These are phyloP conservation scores for Portevinia maculata DNA, from an alignment of 2,888 invertebrate species.

Conservation along the genomic window DNA sequence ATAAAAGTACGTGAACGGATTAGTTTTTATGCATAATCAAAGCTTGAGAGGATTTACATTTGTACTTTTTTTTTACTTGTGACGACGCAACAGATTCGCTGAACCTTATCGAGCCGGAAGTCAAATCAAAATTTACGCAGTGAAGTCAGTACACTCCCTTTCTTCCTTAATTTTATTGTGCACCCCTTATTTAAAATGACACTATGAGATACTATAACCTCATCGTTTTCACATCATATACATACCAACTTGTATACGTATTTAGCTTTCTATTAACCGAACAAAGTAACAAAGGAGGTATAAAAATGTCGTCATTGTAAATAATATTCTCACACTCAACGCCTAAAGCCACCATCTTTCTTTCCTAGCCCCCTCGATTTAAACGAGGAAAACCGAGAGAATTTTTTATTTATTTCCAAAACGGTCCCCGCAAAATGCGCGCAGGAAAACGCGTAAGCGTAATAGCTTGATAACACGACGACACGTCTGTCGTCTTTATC, in stretches of 20 bases:
- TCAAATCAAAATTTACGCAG: not conserved
- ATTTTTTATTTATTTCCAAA: constrained; percentile 42
- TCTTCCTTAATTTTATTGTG: not conserved
- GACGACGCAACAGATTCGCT: constrained; percentile 3
- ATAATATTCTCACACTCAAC: constrained; percentile 35
- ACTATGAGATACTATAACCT: not conserved
- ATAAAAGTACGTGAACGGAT: too few relatives aligned
- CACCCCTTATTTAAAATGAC: constrained; percentile 1
- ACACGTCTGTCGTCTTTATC: constrained; percentile 52
- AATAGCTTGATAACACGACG: constrained; percentile 68
- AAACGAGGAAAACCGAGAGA: not conserved
- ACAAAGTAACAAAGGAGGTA: constrained; percentile 18
- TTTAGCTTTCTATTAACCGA: constrained; percentile 19
- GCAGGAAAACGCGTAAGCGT: constrained; percentile 44
- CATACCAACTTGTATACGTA: too few relatives aligned
- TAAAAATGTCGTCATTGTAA: constrained; percentile 18
- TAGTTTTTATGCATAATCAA: too few relatives aligned
- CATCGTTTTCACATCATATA: not conserved
- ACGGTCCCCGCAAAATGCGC: constrained; percentile 1
- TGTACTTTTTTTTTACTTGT: too few relatives aligned
- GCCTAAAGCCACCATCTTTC: constrained; percentile 20
- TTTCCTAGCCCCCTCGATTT: not conserved
- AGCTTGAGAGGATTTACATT: too few relatives aligned
- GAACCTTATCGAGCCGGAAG: not conserved
- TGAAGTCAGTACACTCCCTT: not conserved